Base-by-base conservation (phyloP, 64 coral and sea anemone genomes). In the Pachyseris speciosa region DNA sequence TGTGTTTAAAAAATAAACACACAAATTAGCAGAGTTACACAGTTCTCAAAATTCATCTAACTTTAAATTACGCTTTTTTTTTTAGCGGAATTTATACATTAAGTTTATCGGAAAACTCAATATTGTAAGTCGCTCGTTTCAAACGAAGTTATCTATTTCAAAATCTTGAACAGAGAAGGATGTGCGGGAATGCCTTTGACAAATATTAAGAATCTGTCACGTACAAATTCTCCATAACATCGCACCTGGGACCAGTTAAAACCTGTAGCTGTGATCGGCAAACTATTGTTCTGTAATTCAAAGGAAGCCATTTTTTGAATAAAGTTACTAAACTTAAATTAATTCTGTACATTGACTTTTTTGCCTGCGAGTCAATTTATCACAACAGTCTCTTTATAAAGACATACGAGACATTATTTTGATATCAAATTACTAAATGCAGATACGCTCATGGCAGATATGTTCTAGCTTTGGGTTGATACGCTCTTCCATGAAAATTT, bases 1-100 rank as follows among this genome's bases (percentile, higher is more conserved):
- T 78, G 7, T 73, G 75, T 78, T 78, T 50, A 55, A 13, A 78
- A 57, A 58, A 50, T 57, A 78, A 78, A 78, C 75, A 78, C 45
- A 53, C 20, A 30, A 78, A 78, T 78, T 53, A 57, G 28, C 7
- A 34, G 29, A 78, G 19, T 37, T 78, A 20, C 29, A 20, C 31
- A 50, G 26, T 37, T 6, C 36, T 73, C 9, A 39, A 43, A 73
- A 73, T 43, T 42, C 33, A 73, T 44, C 39, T 73, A 73, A 73
- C 37, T 73, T 73, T 44, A 73, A 73, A 73, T 73, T 43, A 73
- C 69, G 38, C 39, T 73, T 73, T 38, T 38, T 25, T 25, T 11
- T 19, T 19, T 55, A 55, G 51, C 3, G 51, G n/a, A n/a, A n/a
- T n/a, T n/a, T n/a, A n/a, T n/a, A n/a, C n/a, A n/a, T n/a, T n/a